A percentile compares a stretch with the other conserved stretches of the same genome.
These are phyloP conservation scores for Plebejus anna DNA, from an alignment of 2,888 invertebrate species.

Conservation along the genomic window DNA sequence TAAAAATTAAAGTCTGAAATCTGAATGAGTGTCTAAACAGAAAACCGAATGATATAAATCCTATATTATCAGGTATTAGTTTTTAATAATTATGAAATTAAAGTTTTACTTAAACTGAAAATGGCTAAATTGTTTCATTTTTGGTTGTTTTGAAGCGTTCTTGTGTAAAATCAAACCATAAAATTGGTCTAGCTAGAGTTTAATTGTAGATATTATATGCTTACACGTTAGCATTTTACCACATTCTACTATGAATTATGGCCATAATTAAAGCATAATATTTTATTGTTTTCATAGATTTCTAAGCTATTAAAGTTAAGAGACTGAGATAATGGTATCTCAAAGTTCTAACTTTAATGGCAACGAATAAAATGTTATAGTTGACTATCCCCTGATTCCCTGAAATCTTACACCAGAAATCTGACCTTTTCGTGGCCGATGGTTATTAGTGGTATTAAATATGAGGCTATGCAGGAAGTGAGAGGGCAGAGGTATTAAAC, in stretches of 20 bases:
- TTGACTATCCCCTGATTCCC: not conserved
- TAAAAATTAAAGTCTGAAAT: too few species aligned
- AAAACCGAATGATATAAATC: too few species aligned
- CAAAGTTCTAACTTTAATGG: not conserved
- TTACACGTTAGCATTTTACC: not conserved
- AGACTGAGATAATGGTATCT: not conserved
- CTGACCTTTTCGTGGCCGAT: slow-evolving; percentile 6
- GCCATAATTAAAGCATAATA: not conserved
- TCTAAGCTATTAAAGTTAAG: not conserved
- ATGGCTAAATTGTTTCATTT: too few species aligned
- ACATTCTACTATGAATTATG: not conserved
- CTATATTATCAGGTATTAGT: too few species aligned
- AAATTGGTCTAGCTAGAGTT: too few species aligned
- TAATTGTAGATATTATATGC: too few species aligned
- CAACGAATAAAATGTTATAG: not conserved
- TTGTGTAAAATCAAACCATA: not conserved
- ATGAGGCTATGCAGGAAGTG: slow-evolving; percentile 59
- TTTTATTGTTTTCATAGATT: not conserved
- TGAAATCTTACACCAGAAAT: slow-evolving; percentile 11
- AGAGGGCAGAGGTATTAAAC: slow-evolving; percentile 61
- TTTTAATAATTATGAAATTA: too few species aligned
- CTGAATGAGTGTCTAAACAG: too few species aligned
- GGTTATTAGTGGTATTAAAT: slow-evolving; percentile 18
- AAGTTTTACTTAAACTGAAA: too few species aligned
- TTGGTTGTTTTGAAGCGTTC: too few species aligned